Evolutionary conservation across 2,113 vertebrate genomes (phyloP).

Genomic region (Ginglymostoma cirratum): DNA sequence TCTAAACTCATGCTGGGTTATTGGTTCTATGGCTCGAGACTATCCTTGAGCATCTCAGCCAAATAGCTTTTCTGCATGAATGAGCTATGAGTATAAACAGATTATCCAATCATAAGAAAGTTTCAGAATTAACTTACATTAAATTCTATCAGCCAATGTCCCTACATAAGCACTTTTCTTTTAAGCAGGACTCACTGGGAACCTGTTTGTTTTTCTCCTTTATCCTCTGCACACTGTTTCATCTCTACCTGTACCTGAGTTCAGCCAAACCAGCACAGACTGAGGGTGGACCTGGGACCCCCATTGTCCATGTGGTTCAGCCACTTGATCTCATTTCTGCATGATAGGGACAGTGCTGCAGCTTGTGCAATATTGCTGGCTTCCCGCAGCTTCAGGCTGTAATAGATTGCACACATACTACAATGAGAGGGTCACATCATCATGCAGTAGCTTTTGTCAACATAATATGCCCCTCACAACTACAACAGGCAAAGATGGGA

Average conservation of each 20-base stretch:
- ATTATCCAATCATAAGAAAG: not conserved
- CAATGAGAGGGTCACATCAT: too few species aligned
- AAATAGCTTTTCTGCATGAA: not conserved
- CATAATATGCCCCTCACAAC: too few species aligned
- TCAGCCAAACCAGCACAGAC: not conserved
- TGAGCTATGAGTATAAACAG: not conserved
- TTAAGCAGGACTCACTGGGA: not conserved
- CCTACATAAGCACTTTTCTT: not conserved
- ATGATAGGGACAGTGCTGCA: too few species aligned
- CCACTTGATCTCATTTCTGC: too few species aligned
- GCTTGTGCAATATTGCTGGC: too few species aligned
- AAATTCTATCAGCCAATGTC: not conserved
- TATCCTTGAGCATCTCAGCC: not conserved
- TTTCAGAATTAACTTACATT: not conserved
- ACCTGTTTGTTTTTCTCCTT: not conserved
- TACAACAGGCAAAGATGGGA: too few species aligned
- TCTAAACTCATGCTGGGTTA: too few species aligned
- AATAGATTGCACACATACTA: too few species aligned
- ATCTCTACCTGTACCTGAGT: not conserved
- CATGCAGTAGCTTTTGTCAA: too few species aligned
- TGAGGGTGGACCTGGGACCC: not conserved
- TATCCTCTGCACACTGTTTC: not conserved
- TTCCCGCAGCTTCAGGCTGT: too few species aligned
- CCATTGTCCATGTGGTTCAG: not conserved
- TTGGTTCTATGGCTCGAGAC: not conserved